Conservation (phyloP, 2,113 vertebrate species). For the Marmota flaviventris region DNA sequence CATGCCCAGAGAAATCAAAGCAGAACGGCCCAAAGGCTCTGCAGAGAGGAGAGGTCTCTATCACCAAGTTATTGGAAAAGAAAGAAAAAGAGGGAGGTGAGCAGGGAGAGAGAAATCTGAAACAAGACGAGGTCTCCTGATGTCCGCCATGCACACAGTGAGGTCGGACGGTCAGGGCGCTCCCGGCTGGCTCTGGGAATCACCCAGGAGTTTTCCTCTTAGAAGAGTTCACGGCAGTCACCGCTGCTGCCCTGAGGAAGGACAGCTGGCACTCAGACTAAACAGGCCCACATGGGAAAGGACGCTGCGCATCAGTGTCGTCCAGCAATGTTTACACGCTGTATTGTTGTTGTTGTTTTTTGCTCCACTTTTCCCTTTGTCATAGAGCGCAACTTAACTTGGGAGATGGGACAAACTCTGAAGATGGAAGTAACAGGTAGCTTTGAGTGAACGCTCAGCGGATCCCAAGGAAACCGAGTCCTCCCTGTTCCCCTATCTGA, state of each 20-base stretch:
- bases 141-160: accelerated
- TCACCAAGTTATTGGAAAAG: background rate
- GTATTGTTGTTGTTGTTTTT: background rate
- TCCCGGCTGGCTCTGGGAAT: background rate
- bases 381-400: background rate
- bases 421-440: background rate
- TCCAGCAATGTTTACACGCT: background rate
- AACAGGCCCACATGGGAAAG: background rate
- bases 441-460: background rate
- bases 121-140: background rate
- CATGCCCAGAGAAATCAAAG: background rate
- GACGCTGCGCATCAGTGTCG: background rate
- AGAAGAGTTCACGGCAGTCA: constrained; percentile 41
- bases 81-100: too few species aligned
- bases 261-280: constrained; percentile 13
- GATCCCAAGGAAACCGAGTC: background rate
- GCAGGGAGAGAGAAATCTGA: too few species aligned
- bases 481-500: constrained; percentile 55
- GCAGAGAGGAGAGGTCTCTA: background rate
- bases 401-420: background rate
- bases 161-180: background rate
- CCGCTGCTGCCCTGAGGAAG: background rate
- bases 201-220: background rate
- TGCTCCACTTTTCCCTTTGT: background rate
- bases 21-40: background rate